These are phyloP conservation scores for Sphaerophoria rueppellii DNA, from an alignment of 2,888 invertebrate species.

Conservation along the genomic window DNA sequence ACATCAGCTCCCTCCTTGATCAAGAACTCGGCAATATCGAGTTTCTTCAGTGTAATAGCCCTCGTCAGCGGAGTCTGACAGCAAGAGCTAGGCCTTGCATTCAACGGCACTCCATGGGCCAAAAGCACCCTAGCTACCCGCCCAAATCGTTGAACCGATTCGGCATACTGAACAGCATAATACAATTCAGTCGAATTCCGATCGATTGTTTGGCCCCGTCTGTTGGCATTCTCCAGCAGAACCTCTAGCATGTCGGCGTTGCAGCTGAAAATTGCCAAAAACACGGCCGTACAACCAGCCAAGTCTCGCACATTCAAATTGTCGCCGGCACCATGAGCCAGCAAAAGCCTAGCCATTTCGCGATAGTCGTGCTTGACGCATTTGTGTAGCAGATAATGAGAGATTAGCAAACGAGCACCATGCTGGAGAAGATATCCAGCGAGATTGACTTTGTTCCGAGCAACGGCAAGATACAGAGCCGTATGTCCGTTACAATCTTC, in stretches of 20 bases:
- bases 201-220: slow-evolving; percentile 84
- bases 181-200: slow-evolving; percentile 81
- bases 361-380: slow-evolving; percentile 86
- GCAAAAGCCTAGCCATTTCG: slow-evolving; percentile 78
- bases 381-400: slow-evolving; percentile 87
- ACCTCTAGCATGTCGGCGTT: slow-evolving; percentile 84
- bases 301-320: slow-evolving; percentile 77
- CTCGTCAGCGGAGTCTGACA: slow-evolving; percentile 88
- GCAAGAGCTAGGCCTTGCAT: slow-evolving; percentile 81
- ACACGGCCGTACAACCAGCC: slow-evolving; percentile 87
- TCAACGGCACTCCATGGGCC: slow-evolving; percentile 84
- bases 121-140: slow-evolving; percentile 78
- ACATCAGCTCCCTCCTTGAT: slow-evolving; percentile 80
- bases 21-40: slow-evolving; percentile 79
- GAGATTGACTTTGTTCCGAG: slow-evolving; percentile 77
- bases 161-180: slow-evolving; percentile 78
- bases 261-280: slow-evolving; percentile 88
- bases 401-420: slow-evolving; percentile 88
- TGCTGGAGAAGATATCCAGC: slow-evolving; percentile 83
- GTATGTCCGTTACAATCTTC: slow-evolving; percentile 85
- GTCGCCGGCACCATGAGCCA: slow-evolving; percentile 77
- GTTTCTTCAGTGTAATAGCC: slow-evolving; percentile 82
- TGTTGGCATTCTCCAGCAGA: slow-evolving; percentile 83
- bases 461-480: slow-evolving; percentile 79
- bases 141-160: slow-evolving; percentile 76